Base-by-base conservation (phyloP, 2,888 invertebrate genomes). In the Drosophila percnosoma region DNA sequence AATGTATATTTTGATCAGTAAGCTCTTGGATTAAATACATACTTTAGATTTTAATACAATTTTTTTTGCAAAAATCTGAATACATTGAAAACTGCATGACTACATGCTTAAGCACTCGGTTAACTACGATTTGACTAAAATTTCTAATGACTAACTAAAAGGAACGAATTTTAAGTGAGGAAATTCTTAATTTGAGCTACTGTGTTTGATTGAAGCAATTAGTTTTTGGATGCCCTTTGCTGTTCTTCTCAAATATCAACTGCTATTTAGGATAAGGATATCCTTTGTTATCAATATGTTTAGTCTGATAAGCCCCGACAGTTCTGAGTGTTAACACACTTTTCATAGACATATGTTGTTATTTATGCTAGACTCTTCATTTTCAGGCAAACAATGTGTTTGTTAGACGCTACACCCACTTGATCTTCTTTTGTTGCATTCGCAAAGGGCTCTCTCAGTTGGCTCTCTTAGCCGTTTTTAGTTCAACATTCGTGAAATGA, bases 401-500 rank as follows among this genome's bases (percentile, higher is more conserved):
- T 59, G 61, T 49, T 21, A 29, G 55, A 45, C 49, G n/a, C 33
- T 51, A 53, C 40, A 59, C 18, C 11, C 55, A 59, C 64, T 75
- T 59, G 53, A 55, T 34, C 27, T 31, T 48, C 40, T 59, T 52
- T 49, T 65, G 78, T 77, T 54, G 31, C 40, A 13, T 21, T n/a
- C 51, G 60, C n/a, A 40, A 40, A 68, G 67, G 31, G 34, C 42
- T 36, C 72, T 79, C 68, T 34, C 63, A 64, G 73, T 48, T 65
- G 62, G 73, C 60, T 61, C 67, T 65, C 36, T 54, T 66, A 75
- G 66, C 71, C 73, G 69, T 70, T 80, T 80, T 45, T 68, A 36
- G 83, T 66, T 57, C 55, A 69, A 60, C 67, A 67, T 73, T 72
- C 75, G 83, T 78, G 72, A 81, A 78, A 78, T 80, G 57, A 80